phyloP scores from a whole-genome alignment of 1,140 invertebrate genomes.

The Stratiolaelaps scimitus region DNA sequence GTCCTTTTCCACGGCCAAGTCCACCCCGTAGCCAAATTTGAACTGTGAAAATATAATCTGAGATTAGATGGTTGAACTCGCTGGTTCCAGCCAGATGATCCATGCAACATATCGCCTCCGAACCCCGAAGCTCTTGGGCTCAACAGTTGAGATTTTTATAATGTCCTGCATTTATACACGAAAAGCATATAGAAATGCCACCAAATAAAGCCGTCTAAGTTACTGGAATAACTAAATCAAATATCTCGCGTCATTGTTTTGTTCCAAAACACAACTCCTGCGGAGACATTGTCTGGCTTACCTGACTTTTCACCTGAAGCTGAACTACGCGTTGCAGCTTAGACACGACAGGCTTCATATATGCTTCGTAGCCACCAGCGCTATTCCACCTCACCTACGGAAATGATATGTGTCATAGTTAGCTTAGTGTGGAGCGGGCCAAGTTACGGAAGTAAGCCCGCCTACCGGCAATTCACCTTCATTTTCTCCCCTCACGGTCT shows the following conservation, averaged over 20 bases:
- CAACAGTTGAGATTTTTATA: too few species aligned
- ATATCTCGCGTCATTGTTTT: background rate
- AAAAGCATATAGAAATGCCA: too few species aligned
- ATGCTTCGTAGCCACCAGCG: background rate
- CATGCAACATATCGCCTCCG: too few species aligned
- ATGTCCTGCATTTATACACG: too few species aligned
- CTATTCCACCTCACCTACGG: slow-evolving; percentile 24
- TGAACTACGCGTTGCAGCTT: slow-evolving; percentile 5
- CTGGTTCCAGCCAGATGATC: too few species aligned
- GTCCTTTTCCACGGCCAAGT: slow-evolving; percentile 33
- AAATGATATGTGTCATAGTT: background rate
- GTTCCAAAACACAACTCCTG: background rate
- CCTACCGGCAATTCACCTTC: too few species aligned
- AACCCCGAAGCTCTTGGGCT: too few species aligned
- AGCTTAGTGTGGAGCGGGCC: too few species aligned
- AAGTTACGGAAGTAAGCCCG: too few species aligned
- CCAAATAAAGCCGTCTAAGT: too few species aligned
- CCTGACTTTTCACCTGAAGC: slow-evolving; percentile 16
- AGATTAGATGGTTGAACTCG: background rate
- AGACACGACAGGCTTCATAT: slow-evolving; percentile 16
- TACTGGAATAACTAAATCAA: too few species aligned
- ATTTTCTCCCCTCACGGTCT: too few species aligned
- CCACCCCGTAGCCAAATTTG: slow-evolving; percentile 29
- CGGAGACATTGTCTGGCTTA: background rate
- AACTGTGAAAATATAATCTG: background rate